Percentiles rank a stretch among this genome's conserved stretches.
These are phyloP conservation scores for Cataglyphis rosenhaueri DNA, from an alignment of 2,888 invertebrate species.

Conservation along the genomic window DNA sequence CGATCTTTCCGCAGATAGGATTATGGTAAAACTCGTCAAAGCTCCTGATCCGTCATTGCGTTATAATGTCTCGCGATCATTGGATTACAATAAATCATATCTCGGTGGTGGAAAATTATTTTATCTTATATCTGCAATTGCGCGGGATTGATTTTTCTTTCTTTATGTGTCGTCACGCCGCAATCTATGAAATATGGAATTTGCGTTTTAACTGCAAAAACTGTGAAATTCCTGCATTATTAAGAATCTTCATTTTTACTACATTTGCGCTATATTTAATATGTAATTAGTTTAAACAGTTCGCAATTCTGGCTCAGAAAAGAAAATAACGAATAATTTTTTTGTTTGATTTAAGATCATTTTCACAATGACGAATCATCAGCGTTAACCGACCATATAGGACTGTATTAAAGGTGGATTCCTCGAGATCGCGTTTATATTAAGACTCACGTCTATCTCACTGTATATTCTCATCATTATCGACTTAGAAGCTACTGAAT, in stretches of 20 bases:
- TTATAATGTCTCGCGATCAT: background rate
- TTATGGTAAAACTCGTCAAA: background rate
- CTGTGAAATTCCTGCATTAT: background rate
- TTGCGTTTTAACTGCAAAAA: background rate
- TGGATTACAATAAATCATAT: conserved; percentile 4
- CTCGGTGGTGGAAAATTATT: background rate
- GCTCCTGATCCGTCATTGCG: conserved; percentile 22
- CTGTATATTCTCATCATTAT: conserved; percentile 73
- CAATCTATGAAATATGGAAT: background rate
- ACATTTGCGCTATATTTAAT: background rate
- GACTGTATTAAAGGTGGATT: conserved; percentile 18
- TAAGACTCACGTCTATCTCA: conserved; percentile 66
- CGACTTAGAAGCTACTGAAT: conserved; percentile 65
- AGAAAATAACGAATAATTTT: background rate
- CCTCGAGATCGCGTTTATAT: conserved; percentile 55
- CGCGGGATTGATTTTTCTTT: background rate
- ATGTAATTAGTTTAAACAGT: background rate
- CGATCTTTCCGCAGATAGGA: conserved; percentile 51
- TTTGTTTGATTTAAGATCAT: background rate
- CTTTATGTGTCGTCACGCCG: background rate
- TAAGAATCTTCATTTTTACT: background rate
- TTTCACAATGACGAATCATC: conserved; percentile 22
- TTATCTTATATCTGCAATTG: background rate
- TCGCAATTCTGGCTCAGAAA: background rate
- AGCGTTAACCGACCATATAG: background rate